A percentile compares a stretch with the other conserved stretches of the same genome.
Conservation (phyloP, 2,113 vertebrate genomes). For the Crotalus horridus region DNA sequence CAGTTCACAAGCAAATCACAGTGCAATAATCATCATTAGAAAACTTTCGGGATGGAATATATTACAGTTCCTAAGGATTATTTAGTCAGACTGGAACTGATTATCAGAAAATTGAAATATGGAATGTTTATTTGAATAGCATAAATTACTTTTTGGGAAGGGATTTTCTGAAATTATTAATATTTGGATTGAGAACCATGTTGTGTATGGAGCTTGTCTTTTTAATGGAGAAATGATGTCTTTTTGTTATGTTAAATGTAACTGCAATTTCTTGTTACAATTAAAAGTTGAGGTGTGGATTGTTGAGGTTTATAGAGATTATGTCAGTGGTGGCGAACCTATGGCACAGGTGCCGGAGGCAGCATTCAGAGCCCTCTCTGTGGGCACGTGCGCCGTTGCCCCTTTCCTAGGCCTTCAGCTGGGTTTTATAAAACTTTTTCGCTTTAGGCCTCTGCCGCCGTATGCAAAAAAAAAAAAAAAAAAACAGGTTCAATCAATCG, state of each 20-base stretch:
- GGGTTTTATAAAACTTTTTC: too few species aligned
- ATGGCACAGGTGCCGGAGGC: too few species aligned
- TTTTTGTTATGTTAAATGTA: not conserved
- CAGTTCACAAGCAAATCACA: slow-evolving; percentile 41
- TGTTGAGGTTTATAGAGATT: too few species aligned
- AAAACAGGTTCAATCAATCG: too few species aligned
- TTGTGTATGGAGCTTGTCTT: not conserved
- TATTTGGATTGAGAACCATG: not conserved
- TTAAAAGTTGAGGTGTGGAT: not conserved
- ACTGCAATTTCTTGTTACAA: not conserved
- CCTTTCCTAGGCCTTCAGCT: too few species aligned
- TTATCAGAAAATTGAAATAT: not conserved
- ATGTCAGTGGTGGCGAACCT: too few species aligned
- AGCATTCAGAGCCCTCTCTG: too few species aligned
- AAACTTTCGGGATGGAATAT: not conserved
- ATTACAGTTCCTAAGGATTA: slow-evolving; percentile 17
- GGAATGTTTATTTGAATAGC: not conserved
- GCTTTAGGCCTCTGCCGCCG: too few species aligned
- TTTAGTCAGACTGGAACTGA: slow-evolving; percentile 23
- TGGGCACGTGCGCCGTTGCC: too few species aligned
- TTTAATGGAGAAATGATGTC: not conserved
- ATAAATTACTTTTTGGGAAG: not conserved
- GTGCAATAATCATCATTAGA: slow-evolving; percentile 28
- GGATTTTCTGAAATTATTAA: not conserved
- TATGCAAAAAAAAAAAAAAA: too few species aligned